phyloP scores from a whole-genome alignment of 53 echinoderm and acorn worm species.

The Mesocentrotus franciscanus region DNA sequence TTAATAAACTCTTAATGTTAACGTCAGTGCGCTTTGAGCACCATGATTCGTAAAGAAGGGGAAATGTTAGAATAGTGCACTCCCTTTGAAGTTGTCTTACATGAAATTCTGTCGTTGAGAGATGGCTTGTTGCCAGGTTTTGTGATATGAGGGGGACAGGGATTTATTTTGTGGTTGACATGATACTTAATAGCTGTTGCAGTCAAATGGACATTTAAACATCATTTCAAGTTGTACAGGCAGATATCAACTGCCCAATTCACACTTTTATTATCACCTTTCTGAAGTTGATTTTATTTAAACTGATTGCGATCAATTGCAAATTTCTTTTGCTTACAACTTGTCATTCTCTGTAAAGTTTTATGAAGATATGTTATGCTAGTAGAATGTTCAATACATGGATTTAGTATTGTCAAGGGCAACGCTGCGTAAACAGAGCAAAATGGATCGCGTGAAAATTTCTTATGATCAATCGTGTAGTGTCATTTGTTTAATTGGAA shows the following conservation, averaged over 20 bases:
- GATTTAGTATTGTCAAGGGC: too few species aligned
- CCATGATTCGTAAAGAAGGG: neutral
- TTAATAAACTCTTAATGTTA: neutral
- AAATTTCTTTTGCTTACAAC: too few species aligned
- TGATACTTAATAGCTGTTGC: neutral
- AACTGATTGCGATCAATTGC: too few species aligned
- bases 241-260: neutral
- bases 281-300: too few species aligned
- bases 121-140: neutral
- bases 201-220: neutral
- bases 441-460: too few species aligned
- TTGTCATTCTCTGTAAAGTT: too few species aligned
- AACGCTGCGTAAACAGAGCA: too few species aligned
- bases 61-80: neutral
- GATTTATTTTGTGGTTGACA: neutral
- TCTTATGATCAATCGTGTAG: too few species aligned
- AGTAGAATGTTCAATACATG: too few species aligned
- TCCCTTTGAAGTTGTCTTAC: neutral
- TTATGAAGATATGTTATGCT: too few species aligned
- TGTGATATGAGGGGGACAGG: neutral
- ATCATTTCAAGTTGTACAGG: neutral
- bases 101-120: neutral
- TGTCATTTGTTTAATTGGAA: too few species aligned
- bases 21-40: neutral
- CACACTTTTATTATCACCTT: neutral